Evolutionary conservation across 35 echinoderm and acorn worm genomes (phyloP).

Genomic region (Holothuria glaberrima): DNA sequence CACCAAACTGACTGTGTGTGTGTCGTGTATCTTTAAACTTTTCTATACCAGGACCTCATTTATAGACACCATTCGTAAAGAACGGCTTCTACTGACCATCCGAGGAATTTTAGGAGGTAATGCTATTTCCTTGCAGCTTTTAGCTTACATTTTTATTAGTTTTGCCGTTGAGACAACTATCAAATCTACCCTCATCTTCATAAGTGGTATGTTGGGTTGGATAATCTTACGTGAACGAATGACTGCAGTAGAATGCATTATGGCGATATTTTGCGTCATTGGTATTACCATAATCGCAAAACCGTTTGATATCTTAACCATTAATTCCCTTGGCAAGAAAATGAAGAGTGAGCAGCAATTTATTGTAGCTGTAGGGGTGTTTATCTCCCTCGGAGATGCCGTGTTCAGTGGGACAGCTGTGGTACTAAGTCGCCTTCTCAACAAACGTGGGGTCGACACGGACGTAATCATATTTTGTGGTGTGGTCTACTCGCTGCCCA

Average conservation of each 20-base stretch:
- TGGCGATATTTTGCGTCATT: conserved; percentile 17
- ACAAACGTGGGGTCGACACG: not conserved
- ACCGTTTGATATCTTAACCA: conserved; percentile 10
- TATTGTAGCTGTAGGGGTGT: not conserved
- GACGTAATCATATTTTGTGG: conserved; percentile 35
- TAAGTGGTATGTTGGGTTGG: conserved; percentile 31
- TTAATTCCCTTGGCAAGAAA: not conserved
- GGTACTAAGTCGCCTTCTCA: conserved; percentile 18
- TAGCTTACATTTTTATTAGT: conserved; percentile 24
- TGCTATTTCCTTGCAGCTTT: conserved; percentile 23
- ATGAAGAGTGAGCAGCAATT: too few species aligned
- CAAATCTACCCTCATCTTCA: conserved; percentile 21
- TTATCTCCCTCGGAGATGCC: conserved; percentile 17
- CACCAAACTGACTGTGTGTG: not conserved
- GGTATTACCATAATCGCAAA: conserved; percentile 22
- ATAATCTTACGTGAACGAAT: conserved; percentile 30
- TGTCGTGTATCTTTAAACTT: not conserved
- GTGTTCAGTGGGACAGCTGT: not conserved
- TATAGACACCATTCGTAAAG: not conserved
- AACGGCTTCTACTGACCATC: not conserved
- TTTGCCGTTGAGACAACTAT: conserved; percentile 35
- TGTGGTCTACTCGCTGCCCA: conserved; percentile 18
- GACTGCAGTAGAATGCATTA: not conserved
- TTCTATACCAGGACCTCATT: not conserved
- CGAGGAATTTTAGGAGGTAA: conserved; percentile 4